A percentile compares a stretch with the other conserved stretches of the same genome.
phyloP scores from a whole-genome alignment of 2,113 vertebrate genomes.

The Lamprotornis superbus region DNA sequence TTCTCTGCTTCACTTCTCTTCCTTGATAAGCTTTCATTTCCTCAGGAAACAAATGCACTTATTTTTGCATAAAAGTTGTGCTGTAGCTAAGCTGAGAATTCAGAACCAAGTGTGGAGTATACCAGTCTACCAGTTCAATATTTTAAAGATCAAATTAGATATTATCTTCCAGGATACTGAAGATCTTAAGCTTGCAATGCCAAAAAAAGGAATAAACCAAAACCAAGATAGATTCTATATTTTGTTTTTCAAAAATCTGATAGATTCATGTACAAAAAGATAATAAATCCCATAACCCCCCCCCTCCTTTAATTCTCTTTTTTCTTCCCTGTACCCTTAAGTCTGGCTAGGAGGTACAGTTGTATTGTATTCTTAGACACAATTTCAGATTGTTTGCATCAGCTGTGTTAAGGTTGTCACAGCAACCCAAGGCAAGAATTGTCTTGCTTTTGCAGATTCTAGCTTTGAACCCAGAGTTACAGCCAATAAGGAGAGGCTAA shows the following conservation, averaged over 20 bases:
- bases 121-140: background rate
- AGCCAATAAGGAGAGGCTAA: background rate
- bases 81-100: background rate
- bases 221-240: background rate
- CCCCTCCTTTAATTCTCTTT: background rate
- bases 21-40: background rate
- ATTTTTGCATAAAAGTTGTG: background rate
- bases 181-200: background rate
- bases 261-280: background rate
- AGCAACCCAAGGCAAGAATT: constrained; percentile 44
- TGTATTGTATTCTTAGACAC: background rate
- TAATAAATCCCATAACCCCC: background rate
- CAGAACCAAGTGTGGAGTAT: background rate
- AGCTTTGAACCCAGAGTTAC: background rate
- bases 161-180: background rate
- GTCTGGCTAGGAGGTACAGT: background rate
- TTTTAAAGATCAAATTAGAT: background rate
- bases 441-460: constrained; percentile 18
- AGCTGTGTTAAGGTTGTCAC: constrained; percentile 48
- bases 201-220: background rate
- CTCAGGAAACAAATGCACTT: background rate
- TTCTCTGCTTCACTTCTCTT: background rate
- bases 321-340: background rate
- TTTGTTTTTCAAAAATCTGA: background rate
- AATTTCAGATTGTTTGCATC: background rate